phyloP scores from a whole-genome alignment of 2,113 vertebrate genomes.

The Anas platyrhynchos region DNA sequence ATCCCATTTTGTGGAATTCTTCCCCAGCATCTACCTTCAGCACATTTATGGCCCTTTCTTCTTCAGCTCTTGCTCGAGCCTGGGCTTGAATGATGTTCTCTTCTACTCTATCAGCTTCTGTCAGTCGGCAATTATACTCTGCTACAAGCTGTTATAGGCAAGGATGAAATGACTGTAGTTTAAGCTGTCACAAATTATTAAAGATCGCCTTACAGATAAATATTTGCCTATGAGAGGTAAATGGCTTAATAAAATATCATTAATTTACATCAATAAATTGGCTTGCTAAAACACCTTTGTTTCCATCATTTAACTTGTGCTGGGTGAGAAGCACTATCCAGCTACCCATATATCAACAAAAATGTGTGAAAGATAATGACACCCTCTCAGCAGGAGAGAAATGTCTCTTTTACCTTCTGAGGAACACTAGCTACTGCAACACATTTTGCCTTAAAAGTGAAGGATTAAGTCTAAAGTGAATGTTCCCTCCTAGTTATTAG shows the following conservation, averaged over 20 bases:
- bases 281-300: not conserved
- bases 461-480: not conserved
- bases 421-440: not conserved
- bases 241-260: not conserved
- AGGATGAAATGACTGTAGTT: not conserved
- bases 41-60: constrained; percentile 64
- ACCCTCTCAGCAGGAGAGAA: not conserved
- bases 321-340: not conserved
- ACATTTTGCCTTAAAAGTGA: not conserved
- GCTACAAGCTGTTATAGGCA: constrained; percentile 69
- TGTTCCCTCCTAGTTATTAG: not conserved
- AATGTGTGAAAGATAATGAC: not conserved
- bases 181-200: not conserved
- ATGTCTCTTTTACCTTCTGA: not conserved
- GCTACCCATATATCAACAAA: not conserved
- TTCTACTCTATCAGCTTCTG: constrained; percentile 81
- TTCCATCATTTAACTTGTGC: not conserved
- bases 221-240: not conserved
- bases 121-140: constrained; percentile 71
- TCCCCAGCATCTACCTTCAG: constrained; percentile 50
- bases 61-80: constrained; percentile 73
- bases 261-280: not conserved
- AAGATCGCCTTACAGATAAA: not conserved
- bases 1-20: constrained; percentile 27
- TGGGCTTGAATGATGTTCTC: constrained; percentile 84